Evolutionary conservation across 2,113 vertebrate genomes (phyloP).

Genomic region (Blennius ocellaris): DNA sequence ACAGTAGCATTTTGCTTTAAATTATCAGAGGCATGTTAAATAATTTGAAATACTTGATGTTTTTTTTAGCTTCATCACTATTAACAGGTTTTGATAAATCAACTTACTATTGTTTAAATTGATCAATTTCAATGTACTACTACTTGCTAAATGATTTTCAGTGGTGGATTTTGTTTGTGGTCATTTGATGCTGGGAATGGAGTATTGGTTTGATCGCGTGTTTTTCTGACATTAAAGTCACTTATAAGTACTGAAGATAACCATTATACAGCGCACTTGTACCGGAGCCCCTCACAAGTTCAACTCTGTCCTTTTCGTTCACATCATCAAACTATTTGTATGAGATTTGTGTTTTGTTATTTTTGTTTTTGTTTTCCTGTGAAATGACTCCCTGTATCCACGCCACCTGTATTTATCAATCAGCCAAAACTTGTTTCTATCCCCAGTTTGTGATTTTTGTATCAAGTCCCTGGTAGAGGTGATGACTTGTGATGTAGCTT

Average conservation of each 20-base stretch:
- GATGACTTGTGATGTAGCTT: slow-evolving; percentile 16
- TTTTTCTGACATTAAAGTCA: not conserved
- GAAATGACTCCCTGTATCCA: not conserved
- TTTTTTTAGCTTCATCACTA: slow-evolving; percentile 13
- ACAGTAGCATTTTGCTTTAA: slow-evolving; percentile 18
- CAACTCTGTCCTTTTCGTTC: too few species aligned
- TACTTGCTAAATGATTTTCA: not conserved
- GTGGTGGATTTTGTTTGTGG: not conserved
- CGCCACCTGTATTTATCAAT: not conserved
- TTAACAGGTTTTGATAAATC: slow-evolving; percentile 25
- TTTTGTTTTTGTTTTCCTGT: not conserved
- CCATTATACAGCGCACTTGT: too few species aligned
- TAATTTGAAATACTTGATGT: slow-evolving; percentile 32
- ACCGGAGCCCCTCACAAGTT: too few species aligned
- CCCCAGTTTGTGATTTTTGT: not conserved
- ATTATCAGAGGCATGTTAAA: slow-evolving; percentile 25
- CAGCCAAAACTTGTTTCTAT: not conserved
- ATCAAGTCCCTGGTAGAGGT: not conserved
- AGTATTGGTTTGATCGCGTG: slow-evolving; percentile 3
- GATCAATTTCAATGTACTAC: not conserved
- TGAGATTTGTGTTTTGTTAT: not conserved
- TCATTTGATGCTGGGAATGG: not conserved
- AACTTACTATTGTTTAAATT: not conserved
- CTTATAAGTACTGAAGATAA: too few species aligned
- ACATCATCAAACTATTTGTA: not conserved